Base-by-base conservation (phyloP, 2,113 vertebrate species). In the Recurvirostra avosetta region DNA sequence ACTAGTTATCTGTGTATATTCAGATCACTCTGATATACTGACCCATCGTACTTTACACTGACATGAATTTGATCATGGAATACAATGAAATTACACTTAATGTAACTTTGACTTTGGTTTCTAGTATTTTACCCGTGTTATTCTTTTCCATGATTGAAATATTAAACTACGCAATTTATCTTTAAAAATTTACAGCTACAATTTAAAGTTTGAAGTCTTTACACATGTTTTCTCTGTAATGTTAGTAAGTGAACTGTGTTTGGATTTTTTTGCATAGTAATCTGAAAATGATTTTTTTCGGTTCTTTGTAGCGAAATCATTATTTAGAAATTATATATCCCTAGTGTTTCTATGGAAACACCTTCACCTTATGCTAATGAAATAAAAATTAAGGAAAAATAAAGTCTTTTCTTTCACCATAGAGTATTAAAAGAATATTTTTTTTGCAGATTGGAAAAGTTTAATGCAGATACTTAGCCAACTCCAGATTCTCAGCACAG, bases 311-410 rank as follows among this genome's bases (percentile, higher is more conserved):
- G 78, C 92, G 94, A 97, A 98, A 96, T 96, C 62, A 90, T 97
- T 97, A 97, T 97, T 98, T 97, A 97, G 90, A 98, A 98, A 98
- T 98, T 97, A 98, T 93, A 93, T 55, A 93, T 96, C 96, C 79
- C 27, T 59, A 52, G 79, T 98, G 98, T 98, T 98, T 97, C 98
- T 95, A 98, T 98, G 98, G 98, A 97, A 98, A 98, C 97, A 93
- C 85, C 97, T 91, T 94, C 90, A 97, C 92, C 85, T 97, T 94
- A 97, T 98, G 96, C 93, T 98, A 98, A 98, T 98, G 92, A 96
- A 93, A 89, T 52, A 56, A 30, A 96, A 94, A 90, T 95, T 95
- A 91, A 12, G 49, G 47, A 87, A 90, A 93, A 97, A 90, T 29
- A 58, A 72, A 87, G 36, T 29, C 15, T 55, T 61, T 38, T 62